A percentile compares a stretch with the other conserved stretches of the same genome.
Conservation (phyloP, 1,140 invertebrate species). For the Trichonephila inaurata region DNA sequence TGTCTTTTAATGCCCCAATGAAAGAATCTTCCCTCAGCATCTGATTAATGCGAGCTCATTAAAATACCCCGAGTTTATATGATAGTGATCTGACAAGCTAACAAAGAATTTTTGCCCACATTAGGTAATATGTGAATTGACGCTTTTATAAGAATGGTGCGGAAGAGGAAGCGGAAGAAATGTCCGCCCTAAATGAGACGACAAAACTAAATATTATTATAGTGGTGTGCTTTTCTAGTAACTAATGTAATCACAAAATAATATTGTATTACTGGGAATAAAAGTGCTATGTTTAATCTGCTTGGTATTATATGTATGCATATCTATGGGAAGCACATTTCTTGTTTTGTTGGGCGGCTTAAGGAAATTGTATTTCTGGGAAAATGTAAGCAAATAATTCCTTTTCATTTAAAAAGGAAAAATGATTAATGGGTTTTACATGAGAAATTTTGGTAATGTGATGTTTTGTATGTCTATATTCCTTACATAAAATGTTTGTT, state of each 20-base stretch:
- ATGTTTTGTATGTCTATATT: too few relatives aligned
- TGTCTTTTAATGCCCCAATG: not conserved
- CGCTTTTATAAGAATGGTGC: slow-evolving; percentile 5
- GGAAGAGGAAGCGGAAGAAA: slow-evolving; percentile 3
- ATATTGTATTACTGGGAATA: not conserved
- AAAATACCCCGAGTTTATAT: not conserved
- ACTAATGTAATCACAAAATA: not conserved
- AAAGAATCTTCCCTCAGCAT: not conserved
- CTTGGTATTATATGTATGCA: not conserved
- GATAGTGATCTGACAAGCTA: not conserved
- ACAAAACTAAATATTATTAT: not conserved
- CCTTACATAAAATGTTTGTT: too few relatives aligned
- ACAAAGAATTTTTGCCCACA: not conserved
- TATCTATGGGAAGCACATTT: too few relatives aligned
- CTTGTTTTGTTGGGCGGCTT: too few relatives aligned
- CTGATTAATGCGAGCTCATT: slow-evolving; percentile 23
- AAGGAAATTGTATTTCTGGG: too few relatives aligned
- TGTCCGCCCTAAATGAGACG: not conserved
- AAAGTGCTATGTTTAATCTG: not conserved
- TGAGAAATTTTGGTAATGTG: too few relatives aligned
- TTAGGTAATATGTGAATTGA: slow-evolving; percentile 4
- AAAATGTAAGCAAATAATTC: too few relatives aligned
- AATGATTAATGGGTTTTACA: too few relatives aligned
- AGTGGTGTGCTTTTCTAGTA: not conserved
- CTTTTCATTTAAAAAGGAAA: too few relatives aligned